Evolutionary conservation across 2,888 invertebrate species (phyloP), one percentile per base, ranked within the genome.

Genomic region (Archips crataeganus): DNA sequence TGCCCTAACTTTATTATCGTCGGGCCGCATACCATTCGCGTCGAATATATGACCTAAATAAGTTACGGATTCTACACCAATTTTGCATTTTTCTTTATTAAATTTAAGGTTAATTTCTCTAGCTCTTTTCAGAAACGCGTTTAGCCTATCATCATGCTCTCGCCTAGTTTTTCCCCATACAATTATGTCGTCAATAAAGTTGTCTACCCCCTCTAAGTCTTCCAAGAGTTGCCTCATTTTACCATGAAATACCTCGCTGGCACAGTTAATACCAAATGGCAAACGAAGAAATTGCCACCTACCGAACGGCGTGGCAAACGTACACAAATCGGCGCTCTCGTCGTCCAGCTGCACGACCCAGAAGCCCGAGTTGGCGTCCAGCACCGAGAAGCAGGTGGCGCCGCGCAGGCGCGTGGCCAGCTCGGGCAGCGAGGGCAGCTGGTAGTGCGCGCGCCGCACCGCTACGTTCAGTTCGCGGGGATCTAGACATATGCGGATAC

Each of bases 301-400:
- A 6, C 39, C 39, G 8, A 39, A 39, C 39, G 39, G 39, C 45
- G 67, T 59, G 2, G 67, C 67, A n/a, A 68, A 73, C 15, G 67
- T 73, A 34, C 75, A 73, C 6, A 73, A 47, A 45, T 73, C 71
- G 0, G 73, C 71, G 45, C 75, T 75, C 15, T 61, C 57, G 8
- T 75, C 75, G 34, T 75, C 75, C n/a, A 75, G 66, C 71, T 70
- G 69, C 13, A 71, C 65, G n/a, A 39, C 47, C 75, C 75, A 75
- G 59, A 75, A 75, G 10, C 73, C 75, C 2, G 69, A 71, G 13
- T 73, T 73, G 32, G 73, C 75, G 61, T 75, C 75, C 6, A 73
- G 69, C 69, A 71, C 71, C 2, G 74, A 71, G 45, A 75, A 75
- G 54, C 11, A 51, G 13, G 32, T 4, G 23, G 75, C 75, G 47